These are phyloP conservation scores for Sinonovacula constricta DNA, from an alignment of 1,140 invertebrate species.

Conservation along the genomic window DNA sequence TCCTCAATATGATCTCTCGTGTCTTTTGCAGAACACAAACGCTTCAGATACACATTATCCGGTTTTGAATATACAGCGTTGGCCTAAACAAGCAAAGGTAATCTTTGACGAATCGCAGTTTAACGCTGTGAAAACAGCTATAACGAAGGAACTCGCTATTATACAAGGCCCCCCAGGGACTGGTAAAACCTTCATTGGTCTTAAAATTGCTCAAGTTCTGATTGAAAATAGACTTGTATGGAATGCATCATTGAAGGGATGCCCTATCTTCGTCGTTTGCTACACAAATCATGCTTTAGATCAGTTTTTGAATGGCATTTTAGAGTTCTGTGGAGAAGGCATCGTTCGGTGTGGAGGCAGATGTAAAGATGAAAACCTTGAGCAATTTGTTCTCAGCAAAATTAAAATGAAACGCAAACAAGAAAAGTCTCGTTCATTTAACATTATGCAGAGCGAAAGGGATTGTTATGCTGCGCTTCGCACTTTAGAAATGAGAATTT, in stretches of 20 bases:
- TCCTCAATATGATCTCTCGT: background rate
- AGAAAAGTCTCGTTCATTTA: background rate
- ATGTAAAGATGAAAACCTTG: conserved; percentile 79
- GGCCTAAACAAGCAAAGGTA: conserved; percentile 64
- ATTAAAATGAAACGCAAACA: background rate
- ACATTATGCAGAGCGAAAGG: background rate
- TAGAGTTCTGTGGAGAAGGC: conserved; percentile 53
- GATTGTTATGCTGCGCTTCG: background rate
- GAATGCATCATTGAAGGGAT: conserved; percentile 4
- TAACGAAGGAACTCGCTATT: conserved; percentile 80
- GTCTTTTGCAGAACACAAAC: background rate
- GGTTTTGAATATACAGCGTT: conserved; percentile 40
- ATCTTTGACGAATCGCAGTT: conserved; percentile 77
- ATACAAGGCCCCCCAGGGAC: conserved; percentile 83
- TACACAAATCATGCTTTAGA: conserved; percentile 94
- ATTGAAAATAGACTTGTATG: conserved; percentile 67
- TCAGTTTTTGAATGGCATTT: conserved; percentile 88
- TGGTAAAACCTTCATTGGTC: conserved; percentile 71
- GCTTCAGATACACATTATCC: background rate
- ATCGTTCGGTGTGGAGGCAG: conserved; percentile 87
- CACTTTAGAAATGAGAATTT: background rate
- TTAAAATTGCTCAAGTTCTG: conserved; percentile 73
- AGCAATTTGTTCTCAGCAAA: background rate
- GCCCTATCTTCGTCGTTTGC: conserved; percentile 87
- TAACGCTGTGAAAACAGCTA: conserved; percentile 76